Evolutionary conservation across 1,140 invertebrate genomes (phyloP).

Genomic region (Conopomorpha cramerella): DNA sequence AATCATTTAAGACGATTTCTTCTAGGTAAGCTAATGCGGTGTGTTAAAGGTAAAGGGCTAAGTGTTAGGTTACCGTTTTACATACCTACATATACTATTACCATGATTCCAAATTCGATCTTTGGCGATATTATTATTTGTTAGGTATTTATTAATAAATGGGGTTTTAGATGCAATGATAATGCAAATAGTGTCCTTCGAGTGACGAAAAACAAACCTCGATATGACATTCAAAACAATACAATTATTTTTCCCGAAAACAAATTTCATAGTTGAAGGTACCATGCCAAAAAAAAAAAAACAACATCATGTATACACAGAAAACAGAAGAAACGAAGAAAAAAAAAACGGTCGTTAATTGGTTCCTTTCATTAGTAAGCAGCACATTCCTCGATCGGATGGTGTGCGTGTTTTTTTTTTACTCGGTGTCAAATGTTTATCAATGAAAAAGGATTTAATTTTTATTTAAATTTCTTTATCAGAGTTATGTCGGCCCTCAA

Average conservation of each 20-base stretch:
- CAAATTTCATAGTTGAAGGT: not conserved
- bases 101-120: too few species aligned
- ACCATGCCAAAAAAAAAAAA: too few species aligned
- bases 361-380: slow-evolving; percentile 57
- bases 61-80: too few species aligned
- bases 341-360: slow-evolving; percentile 57
- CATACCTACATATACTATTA: too few species aligned
- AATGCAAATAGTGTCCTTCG: not conserved
- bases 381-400: slow-evolving; percentile 44
- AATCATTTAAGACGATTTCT: too few species aligned
- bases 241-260: not conserved
- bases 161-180: not conserved
- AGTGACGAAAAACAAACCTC: not conserved
- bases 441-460: slow-evolving; percentile 57
- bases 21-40: too few species aligned
- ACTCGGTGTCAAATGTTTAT: slow-evolving; percentile 57
- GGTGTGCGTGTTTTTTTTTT: slow-evolving; percentile 46
- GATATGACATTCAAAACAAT: not conserved
- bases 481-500: slow-evolving; percentile 2
- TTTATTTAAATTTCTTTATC: slow-evolving; percentile 55
- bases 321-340: slow-evolving; percentile 18
- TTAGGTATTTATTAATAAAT: too few species aligned
- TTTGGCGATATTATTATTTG: too few species aligned
- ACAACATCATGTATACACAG: too few species aligned
- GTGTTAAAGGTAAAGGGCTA: too few species aligned